phyloP scores from a whole-genome alignment of 2,113 vertebrate species.

The Cottus gobio region DNA sequence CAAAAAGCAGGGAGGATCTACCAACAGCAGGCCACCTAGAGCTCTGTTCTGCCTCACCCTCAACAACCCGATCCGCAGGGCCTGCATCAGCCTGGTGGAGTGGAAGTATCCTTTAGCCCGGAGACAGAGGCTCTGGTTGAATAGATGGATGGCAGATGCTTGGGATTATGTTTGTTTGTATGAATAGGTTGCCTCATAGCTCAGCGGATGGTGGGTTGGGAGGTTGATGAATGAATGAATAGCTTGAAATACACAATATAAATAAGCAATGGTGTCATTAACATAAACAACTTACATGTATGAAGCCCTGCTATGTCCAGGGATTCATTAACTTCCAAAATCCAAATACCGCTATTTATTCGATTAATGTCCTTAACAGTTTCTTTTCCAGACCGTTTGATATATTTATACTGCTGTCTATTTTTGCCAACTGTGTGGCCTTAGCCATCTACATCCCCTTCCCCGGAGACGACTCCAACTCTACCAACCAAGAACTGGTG shows the following conservation, averaged over 20 bases:
- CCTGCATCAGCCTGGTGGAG: slow-evolving; percentile 99
- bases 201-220: background rate
- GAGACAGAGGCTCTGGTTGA: background rate
- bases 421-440: slow-evolving; percentile 99
- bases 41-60: slow-evolving; percentile 98
- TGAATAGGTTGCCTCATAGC: slow-evolving; percentile 3
- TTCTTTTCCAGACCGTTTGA: slow-evolving; percentile 94
- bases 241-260: background rate
- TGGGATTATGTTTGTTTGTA: background rate
- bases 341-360: background rate
- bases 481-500: slow-evolving; percentile 99
- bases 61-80: slow-evolving; percentile 99
- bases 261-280: background rate
- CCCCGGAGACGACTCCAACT: slow-evolving; percentile 99
- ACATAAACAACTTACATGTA: background rate
- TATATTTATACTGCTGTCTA: slow-evolving; percentile 99
- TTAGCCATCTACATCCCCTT: slow-evolving; percentile 99
- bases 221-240: background rate
- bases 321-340: background rate
- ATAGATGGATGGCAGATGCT: slow-evolving; percentile 1
- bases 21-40: slow-evolving; percentile 93
- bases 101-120: slow-evolving; percentile 97
- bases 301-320: background rate
- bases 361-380: slow-evolving; percentile 84
- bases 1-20: slow-evolving; percentile 97